Percentiles rank a stretch among this genome's conserved stretches.
These are phyloP conservation scores for Sebastes umbrosus DNA, from an alignment of 2,797 vertebrate species.

Conservation along the genomic window DNA sequence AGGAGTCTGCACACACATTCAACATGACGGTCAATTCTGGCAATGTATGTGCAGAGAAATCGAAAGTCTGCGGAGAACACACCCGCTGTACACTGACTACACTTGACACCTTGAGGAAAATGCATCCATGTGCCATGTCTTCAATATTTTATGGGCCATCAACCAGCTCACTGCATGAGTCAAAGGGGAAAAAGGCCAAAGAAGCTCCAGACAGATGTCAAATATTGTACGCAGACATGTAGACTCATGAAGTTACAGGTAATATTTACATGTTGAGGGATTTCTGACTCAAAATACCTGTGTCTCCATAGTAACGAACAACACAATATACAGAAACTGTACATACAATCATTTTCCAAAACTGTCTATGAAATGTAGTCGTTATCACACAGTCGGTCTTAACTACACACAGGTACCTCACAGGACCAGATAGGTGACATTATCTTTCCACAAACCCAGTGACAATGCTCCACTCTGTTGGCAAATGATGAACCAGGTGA, in stretches of 20 bases:
- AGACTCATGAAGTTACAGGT: not conserved
- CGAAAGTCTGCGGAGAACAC: not conserved
- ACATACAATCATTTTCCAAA: not conserved
- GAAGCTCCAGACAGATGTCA: not conserved
- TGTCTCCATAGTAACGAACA: not conserved
- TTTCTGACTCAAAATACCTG: not conserved
- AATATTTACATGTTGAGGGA: not conserved
- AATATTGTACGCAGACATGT: not conserved
- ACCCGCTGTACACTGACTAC: not conserved
- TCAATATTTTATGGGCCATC: accelerated
- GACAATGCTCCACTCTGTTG: not conserved
- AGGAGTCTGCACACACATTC: not conserved
- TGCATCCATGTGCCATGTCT: accelerated
- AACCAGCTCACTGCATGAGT: not conserved
- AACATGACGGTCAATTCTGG: not conserved
- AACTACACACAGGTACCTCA: not conserved
- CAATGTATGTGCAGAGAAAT: not conserved
- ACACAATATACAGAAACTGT: not conserved
- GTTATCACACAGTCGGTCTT: not conserved
- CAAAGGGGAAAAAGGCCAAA: too few species aligned
- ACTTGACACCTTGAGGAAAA: not conserved
- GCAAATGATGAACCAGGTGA: not conserved
- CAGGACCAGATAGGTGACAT: too few species aligned
- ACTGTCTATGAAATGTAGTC: not conserved
- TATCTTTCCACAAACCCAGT: not conserved